phyloP scores from a whole-genome alignment of 2,888 invertebrate species.

The Acrocera orbiculus region DNA sequence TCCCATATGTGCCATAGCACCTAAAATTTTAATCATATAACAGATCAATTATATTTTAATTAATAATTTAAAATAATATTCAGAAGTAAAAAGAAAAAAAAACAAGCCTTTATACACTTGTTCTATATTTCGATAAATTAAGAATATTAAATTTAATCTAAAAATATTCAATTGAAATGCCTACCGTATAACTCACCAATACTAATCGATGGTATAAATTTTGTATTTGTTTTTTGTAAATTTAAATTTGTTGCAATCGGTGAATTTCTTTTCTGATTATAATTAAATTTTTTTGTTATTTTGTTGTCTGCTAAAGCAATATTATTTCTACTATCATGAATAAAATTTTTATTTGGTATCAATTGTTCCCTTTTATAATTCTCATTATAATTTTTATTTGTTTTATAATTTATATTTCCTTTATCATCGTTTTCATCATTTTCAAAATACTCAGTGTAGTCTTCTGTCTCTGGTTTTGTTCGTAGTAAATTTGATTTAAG shows the following conservation, averaged over 20 bases:
- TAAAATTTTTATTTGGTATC: not conserved
- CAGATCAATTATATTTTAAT: too few species aligned
- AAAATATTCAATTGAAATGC: too few species aligned
- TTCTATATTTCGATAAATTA: too few species aligned
- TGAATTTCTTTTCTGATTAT: slow-evolving; percentile 13
- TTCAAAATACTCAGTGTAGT: not conserved
- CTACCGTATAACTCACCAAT: slow-evolving; percentile 22
- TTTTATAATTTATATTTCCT: not conserved
- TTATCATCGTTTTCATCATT: not conserved
- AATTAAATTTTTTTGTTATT: too few species aligned
- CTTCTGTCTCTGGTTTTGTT: too few species aligned
- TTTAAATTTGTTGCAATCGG: slow-evolving; percentile 12
- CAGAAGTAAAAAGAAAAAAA: too few species aligned
- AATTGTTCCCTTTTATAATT: not conserved
- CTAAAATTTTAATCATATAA: slow-evolving; percentile 19
- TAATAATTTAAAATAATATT: not conserved
- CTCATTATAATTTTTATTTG: not conserved
- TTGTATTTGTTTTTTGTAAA: slow-evolving; percentile 10
- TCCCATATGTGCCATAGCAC: slow-evolving; percentile 26
- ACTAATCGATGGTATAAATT: slow-evolving; percentile 26
- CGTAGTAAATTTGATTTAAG: too few species aligned
- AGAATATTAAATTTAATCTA: too few species aligned
- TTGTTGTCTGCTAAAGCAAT: not conserved
- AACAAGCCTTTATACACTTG: too few species aligned
- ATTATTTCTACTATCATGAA: not conserved